Evolutionary conservation across 2,113 vertebrate genomes (phyloP).

Genomic region (Heteronetta atricapilla): DNA sequence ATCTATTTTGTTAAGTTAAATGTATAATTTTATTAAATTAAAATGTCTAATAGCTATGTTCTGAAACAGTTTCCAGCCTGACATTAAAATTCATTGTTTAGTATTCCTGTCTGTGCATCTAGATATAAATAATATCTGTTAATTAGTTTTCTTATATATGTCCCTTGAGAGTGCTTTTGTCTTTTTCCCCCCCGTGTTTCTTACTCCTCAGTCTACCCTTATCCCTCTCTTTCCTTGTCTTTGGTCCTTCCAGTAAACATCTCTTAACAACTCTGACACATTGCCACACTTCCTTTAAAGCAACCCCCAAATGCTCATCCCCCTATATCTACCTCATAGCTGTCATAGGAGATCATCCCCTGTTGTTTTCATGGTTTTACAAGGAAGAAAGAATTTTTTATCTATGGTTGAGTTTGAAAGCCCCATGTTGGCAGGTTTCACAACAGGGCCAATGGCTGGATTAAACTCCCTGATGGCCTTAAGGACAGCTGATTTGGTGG

Average conservation of each 20-base stretch:
- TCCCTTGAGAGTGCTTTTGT: background rate
- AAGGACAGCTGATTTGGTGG: background rate
- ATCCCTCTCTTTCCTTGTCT: background rate
- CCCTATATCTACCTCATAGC: background rate
- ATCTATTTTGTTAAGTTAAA: background rate
- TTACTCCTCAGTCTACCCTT: background rate
- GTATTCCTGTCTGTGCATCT: background rate
- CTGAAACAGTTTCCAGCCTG: background rate
- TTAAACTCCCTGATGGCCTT: background rate
- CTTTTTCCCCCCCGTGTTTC: background rate
- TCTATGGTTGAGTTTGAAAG: background rate
- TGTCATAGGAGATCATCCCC: fast-evolving
- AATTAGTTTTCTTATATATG: background rate
- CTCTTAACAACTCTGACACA: background rate
- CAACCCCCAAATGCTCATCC: background rate
- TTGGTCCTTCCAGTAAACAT: background rate
- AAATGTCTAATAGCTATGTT: background rate
- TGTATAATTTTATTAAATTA: no score
- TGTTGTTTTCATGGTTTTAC: background rate
- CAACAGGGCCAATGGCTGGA: background rate
- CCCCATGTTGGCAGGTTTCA: fast-evolving
- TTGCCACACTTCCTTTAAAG: background rate
- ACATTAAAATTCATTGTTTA: background rate
- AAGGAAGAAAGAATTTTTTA: background rate
- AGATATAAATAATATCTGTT: background rate